Evolutionary conservation across 2,888 invertebrate species (phyloP).

Genomic region (Lasius platythorax): DNA sequence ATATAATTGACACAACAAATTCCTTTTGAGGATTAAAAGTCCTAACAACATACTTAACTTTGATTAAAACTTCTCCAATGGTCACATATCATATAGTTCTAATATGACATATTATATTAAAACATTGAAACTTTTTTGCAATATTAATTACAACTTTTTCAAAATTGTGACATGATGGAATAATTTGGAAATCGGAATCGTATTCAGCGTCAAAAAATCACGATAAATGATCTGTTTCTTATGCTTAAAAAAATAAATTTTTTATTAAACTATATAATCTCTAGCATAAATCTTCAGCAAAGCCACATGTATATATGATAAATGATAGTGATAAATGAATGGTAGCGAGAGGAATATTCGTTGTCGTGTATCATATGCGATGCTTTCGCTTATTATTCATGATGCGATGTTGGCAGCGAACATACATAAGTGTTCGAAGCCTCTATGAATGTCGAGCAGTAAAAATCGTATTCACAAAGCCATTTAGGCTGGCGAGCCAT

Average conservation of each 20-base stretch:
- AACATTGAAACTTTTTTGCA: too few relatives aligned
- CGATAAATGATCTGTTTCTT: neutral
- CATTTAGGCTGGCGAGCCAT: slow-evolving; percentile 44
- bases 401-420: slow-evolving; percentile 78
- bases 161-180: too few relatives aligned
- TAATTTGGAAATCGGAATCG: too few relatives aligned
- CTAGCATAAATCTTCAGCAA: slow-evolving; percentile 27
- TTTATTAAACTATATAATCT: neutral
- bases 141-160: too few relatives aligned
- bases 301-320: slow-evolving; percentile 32
- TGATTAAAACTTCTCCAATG: too few relatives aligned
- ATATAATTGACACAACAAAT: too few relatives aligned
- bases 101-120: too few relatives aligned
- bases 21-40: too few relatives aligned
- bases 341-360: neutral
- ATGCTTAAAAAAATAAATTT: neutral
- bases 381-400: slow-evolving; percentile 82
- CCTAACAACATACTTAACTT: too few relatives aligned
- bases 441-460: slow-evolving; percentile 62
- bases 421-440: slow-evolving; percentile 41
- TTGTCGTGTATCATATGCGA: slow-evolving; percentile 55
- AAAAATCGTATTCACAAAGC: slow-evolving; percentile 46
- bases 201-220: neutral
- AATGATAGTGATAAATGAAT: slow-evolving; percentile 19
- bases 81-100: too few relatives aligned